These are phyloP conservation scores for Amiota mariae DNA, from an alignment of 2,888 invertebrate species.

Conservation along the genomic window DNA sequence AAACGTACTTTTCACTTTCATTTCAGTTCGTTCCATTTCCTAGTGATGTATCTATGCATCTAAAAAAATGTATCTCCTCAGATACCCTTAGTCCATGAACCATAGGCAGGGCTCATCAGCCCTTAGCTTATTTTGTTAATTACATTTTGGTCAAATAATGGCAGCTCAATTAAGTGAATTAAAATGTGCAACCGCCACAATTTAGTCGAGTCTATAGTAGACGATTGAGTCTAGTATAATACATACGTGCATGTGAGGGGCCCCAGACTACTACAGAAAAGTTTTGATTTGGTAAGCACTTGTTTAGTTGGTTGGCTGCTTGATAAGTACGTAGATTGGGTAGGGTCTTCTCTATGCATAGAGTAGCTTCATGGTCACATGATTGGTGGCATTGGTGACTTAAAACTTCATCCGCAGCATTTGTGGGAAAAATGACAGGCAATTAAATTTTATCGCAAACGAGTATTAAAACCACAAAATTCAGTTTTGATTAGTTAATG, in stretches of 20 bases:
- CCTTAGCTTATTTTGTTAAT: constrained; percentile 61
- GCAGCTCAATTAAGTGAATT: constrained; percentile 71
- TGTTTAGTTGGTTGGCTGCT: too few relatives aligned
- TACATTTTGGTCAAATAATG: constrained; percentile 71
- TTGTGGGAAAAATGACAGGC: constrained; percentile 52
- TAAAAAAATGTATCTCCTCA: background rate
- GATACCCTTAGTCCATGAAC: constrained; percentile 6
- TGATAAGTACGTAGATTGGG: too few relatives aligned
- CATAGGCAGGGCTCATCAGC: constrained; percentile 16
- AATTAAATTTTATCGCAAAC: constrained; percentile 57
- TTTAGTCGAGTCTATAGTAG: constrained; percentile 36
- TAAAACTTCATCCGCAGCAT: background rate
- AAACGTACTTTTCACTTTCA: constrained; percentile 12
- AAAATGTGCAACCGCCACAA: constrained; percentile 52
- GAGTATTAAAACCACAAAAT: constrained; percentile 36
- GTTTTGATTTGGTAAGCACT: too few relatives aligned
- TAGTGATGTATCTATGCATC: constrained; percentile 1
- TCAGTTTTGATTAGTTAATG: constrained; percentile 21
- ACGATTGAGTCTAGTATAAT: too few relatives aligned
- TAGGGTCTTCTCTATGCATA: too few relatives aligned
- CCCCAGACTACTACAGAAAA: too few relatives aligned
- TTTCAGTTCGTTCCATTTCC: background rate
- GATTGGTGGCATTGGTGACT: too few relatives aligned
- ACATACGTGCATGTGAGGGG: too few relatives aligned
- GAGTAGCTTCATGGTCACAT: too few relatives aligned